A percentile compares a stretch with the other conserved stretches of the same genome.
These are phyloP conservation scores for Ectropis crepuscularia DNA, from an alignment of 2,888 invertebrate genomes.

Conservation along the genomic window DNA sequence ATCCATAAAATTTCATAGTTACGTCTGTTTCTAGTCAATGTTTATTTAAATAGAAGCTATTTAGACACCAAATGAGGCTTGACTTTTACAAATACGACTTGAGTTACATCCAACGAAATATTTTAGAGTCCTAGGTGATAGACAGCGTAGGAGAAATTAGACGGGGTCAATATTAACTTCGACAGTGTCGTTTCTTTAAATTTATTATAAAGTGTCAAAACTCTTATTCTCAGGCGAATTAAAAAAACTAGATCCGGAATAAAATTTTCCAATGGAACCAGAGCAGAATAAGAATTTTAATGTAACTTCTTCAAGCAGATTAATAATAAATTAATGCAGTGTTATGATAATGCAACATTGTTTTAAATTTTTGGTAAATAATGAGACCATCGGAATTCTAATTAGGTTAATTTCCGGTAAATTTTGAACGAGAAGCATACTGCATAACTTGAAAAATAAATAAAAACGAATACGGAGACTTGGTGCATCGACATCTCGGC, in stretches of 20 bases:
- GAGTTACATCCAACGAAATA: no score
- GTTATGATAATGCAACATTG: conserved; percentile 11
- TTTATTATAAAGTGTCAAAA: no score
- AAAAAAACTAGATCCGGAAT: neutral
- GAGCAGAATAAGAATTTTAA: conserved; percentile 6
- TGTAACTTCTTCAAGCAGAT: conserved; percentile 11
- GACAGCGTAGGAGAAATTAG: no score
- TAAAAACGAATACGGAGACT: conserved; percentile 10
- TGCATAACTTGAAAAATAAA: conserved; percentile 19
- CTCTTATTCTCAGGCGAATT: neutral
- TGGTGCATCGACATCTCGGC: conserved; percentile 23
- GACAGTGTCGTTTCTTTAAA: no score
- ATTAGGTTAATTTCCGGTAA: conserved; percentile 18
- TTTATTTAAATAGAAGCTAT: no score
- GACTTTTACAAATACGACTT: no score
- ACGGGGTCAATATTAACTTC: no score
- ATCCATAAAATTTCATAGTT: no score
- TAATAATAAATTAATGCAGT: conserved; percentile 15
- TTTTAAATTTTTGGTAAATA: conserved; percentile 14
- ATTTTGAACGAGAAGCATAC: conserved; percentile 13
- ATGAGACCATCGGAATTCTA: conserved; percentile 22
- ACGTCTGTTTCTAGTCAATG: no score
- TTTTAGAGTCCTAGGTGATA: no score
- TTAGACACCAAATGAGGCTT: no score
- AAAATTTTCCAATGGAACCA: neutral